phyloP scores from a whole-genome alignment of 2,113 vertebrate genomes.

The Fukomys damarensis region DNA sequence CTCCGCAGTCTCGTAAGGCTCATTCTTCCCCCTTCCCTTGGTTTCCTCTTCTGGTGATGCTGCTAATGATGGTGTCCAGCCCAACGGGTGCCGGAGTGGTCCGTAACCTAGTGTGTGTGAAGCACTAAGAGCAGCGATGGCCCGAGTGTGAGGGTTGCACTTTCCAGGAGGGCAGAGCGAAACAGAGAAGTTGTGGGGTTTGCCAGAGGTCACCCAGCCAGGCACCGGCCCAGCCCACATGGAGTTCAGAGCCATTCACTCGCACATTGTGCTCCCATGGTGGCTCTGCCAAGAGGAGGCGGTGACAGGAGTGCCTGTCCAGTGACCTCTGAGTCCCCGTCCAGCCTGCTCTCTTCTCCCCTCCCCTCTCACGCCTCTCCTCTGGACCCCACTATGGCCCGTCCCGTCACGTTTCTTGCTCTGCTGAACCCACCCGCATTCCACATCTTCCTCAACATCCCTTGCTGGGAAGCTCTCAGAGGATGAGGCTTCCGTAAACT shows the following conservation, averaged over 20 bases:
- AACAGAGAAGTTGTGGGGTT: neutral
- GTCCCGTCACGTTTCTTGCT: accelerated
- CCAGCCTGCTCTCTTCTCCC: too few relatives aligned
- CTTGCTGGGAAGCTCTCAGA: neutral
- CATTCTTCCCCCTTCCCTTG: neutral
- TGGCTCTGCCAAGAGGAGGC: accelerated
- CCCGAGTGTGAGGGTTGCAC: too few relatives aligned
- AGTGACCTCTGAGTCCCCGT: too few relatives aligned
- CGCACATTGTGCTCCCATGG: accelerated
- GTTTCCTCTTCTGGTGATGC: neutral
- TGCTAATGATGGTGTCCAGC: neutral
- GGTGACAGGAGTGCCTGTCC: accelerated
- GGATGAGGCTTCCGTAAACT: neutral
- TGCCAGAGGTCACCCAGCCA: too few relatives aligned
- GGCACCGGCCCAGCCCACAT: too few relatives aligned
- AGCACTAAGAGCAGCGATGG: accelerated
- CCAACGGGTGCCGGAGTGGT: accelerated
- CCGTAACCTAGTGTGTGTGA: accelerated
- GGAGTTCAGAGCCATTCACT: neutral
- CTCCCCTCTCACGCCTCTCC: neutral
- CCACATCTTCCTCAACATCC: neutral
- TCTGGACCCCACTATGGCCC: neutral
- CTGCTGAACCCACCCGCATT: neutral
- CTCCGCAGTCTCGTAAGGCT: neutral
- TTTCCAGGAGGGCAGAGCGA: neutral